Base-by-base conservation (phyloP, 2,797 vertebrate genomes). In the Crossoptilon crossoptilon region DNA sequence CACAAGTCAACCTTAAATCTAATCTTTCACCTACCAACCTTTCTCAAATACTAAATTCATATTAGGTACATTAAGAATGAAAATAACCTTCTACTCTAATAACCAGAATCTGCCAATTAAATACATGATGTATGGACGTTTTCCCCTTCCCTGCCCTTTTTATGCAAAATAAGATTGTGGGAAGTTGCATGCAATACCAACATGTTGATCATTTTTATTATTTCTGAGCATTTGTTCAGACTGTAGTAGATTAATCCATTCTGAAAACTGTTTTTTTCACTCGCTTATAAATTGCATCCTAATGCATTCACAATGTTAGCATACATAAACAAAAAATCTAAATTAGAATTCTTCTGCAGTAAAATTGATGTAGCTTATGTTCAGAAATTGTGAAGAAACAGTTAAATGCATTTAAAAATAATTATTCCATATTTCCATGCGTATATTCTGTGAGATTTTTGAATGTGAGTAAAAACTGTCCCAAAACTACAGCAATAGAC, bases 101-200 rank as follows among this genome's bases (percentile, higher is more conserved):
- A 94, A 86, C 73, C 14, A 90, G 80, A 81, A 95, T 76, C 82
- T 95, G 78, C 92, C 94, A 96, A 95, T 97, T 97, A 96, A 97
- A 96, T 70, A 35, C 53, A 92, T 91, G 95, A 97, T 94, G 76
- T 86, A 91, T 93, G 91, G 88, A 92, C 85, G 94, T 91, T 93
- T 89, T 93, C 91, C 88, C 86, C 91, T 94, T 88, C 35, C 60
- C 90, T 96, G 87, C 91, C 94, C 95, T 93, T 97, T 94, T 95
- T 88, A 96, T 90, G 88, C 82, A 97, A 97, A 95, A 94, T 91
- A 94, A 84, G 48, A 67, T 62, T 77, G 68, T 44, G 56, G 78
- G 71, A 96, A 81, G 64, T 70, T 87, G 41, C 77, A 88, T 90
- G 91, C 87, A 94, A 87, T 92, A 88, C 62, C 69, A 95, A 78